Conservation (phyloP, 2,113 vertebrate species). For the Turdus rufiventris region DNA sequence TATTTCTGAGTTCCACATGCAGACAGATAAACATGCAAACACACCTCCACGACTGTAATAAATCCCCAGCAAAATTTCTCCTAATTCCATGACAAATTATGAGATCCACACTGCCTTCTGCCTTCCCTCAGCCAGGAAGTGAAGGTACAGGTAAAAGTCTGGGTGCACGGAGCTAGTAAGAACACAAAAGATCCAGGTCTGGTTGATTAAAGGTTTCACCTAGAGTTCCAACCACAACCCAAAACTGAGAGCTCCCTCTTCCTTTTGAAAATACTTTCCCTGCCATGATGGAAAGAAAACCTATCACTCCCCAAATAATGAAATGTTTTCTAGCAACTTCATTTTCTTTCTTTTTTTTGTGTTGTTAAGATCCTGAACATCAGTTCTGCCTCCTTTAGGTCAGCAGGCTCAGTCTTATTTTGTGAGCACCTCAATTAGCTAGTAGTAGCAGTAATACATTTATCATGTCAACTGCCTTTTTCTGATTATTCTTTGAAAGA, state of each 20-base stretch:
- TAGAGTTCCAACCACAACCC: neutral
- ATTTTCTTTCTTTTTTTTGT: neutral
- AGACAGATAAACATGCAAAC: neutral
- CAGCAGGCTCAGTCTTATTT: neutral
- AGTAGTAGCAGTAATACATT: neutral
- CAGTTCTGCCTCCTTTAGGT: neutral
- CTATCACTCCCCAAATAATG: accelerated
- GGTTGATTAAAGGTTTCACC: neutral
- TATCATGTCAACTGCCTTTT: neutral
- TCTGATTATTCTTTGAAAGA: neutral
- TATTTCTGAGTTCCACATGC: neutral
- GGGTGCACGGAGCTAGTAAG: neutral
- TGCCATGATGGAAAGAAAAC: neutral
- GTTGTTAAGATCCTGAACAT: neutral
- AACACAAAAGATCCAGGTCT: neutral
- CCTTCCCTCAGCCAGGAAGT: neutral
- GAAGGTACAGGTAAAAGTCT: neutral
- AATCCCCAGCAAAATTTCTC: neutral
- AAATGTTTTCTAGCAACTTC: neutral
- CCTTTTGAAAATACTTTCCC: neutral
- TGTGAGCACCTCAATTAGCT: neutral
- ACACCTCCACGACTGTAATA: neutral
- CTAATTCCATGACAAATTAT: neutral
- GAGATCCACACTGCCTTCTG: neutral
- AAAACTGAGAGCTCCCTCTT: neutral